Evolutionary conservation across 2,113 vertebrate genomes (phyloP).

Genomic region (Meles meles): DNA sequence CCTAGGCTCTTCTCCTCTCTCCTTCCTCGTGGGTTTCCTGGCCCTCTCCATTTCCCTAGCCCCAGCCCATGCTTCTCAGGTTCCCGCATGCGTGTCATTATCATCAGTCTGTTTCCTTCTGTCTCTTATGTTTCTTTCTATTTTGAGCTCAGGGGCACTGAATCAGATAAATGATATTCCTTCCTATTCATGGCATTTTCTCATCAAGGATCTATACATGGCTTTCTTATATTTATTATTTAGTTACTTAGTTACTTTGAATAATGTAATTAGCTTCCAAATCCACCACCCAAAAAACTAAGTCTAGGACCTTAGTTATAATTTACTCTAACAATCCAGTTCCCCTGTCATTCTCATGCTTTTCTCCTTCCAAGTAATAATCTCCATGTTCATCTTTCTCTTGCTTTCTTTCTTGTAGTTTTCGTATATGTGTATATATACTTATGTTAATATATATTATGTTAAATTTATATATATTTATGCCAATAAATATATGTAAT

Average conservation of each 20-base stretch:
- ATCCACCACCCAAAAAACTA: background rate
- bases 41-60: background rate
- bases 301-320: background rate
- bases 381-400: background rate
- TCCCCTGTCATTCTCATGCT: background rate
- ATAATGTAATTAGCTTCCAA: background rate
- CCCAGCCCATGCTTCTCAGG: background rate
- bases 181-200: background rate
- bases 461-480: background rate
- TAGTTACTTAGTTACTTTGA: background rate
- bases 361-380: background rate
- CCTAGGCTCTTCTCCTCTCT: background rate
- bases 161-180: background rate
- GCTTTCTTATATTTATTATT: background rate
- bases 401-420: background rate
- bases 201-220: background rate
- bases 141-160: background rate
- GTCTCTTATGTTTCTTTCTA: background rate
- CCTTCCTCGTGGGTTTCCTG: background rate
- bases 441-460: background rate
- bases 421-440: no score
- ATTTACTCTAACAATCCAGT: background rate
- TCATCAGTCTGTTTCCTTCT: background rate
- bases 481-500: background rate
- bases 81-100: accelerated